Base-by-base conservation (phyloP, 2,888 invertebrate species). In the Eupithecia centaureata region DNA sequence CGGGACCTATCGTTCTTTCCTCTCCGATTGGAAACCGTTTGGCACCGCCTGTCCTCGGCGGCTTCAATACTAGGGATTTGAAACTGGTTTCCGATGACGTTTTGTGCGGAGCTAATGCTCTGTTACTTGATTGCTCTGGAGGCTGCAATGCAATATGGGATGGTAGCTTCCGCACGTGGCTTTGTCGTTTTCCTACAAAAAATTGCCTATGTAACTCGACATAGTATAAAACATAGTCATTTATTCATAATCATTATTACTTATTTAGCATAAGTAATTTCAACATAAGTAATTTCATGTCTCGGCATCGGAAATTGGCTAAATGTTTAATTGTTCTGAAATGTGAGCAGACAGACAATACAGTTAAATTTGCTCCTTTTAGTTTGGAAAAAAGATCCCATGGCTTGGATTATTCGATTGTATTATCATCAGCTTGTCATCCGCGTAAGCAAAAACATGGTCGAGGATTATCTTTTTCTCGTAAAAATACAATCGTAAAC, bases 11-110 rank as follows among this genome's bases (percentile, higher is more conserved):
- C n/a, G n/a, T n/a, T n/a, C n/a, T n/a, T n/a, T 32, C 38, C 32
- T 35, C 60, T 66, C 67, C 66, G 66, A 70, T 70, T 62, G 60
- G 60, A 72, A 70, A 68, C 72, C 35, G 60, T 67, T 70, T 54
- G 22, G 47, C 1, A n/a, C 22, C 22, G 22, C 22, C 10, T 47
- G n/a, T n/a, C n/a, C 10, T 12, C 13, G 1, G 7, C 18, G 15
- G 38, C 5, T 42, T n/a, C 0, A 18, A 42, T 0, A 10, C 18
- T 18, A n/a, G 42, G 18, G 18, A 42, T 18, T 42, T 47, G 18
- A 22, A 18, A 10, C 22, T 47, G 47, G 22, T 35, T 35, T 47
- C 0, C 18, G 22, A 47, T 22, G 47, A 47, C 7, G 10, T n/a
- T n/a, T n/a, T n/a, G n/a, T 47, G 4, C 47, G 22, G 47, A 22